These are phyloP conservation scores for Ischnura elegans DNA, from an alignment of 2,888 invertebrate genomes.

Conservation along the genomic window DNA sequence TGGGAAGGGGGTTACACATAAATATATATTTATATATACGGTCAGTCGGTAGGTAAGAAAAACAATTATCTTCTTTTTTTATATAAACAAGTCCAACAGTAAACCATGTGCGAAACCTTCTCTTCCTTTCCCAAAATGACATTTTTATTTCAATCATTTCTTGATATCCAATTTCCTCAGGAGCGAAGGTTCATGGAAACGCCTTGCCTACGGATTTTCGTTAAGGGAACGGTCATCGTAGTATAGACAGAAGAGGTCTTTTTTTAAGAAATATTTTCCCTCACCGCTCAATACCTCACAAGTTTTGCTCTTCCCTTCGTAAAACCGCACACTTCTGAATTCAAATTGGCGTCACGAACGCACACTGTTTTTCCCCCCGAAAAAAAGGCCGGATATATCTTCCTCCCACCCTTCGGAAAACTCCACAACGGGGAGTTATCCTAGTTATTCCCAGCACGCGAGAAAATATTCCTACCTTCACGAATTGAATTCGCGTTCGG, in stretches of 20 bases:
- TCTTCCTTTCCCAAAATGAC: constrained; percentile 66
- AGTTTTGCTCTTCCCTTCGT: not conserved
- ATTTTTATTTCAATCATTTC: not conserved
- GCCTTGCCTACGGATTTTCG: not conserved
- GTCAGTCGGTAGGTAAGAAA: constrained; percentile 67
- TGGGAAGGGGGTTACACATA: constrained; percentile 66
- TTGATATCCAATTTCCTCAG: not conserved
- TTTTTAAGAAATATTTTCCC: not conserved
- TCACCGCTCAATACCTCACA: not conserved
- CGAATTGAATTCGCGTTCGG: not conserved
- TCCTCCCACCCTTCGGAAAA: not conserved
- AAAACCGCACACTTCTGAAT: not conserved
- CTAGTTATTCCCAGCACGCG: not conserved
- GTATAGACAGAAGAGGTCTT: constrained; percentile 43
- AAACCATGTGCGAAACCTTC: constrained; percentile 62
- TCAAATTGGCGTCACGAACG: constrained; percentile 3
- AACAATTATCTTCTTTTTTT: constrained; percentile 65
- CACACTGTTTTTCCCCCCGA: not conserved
- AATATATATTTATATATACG: constrained; percentile 66
- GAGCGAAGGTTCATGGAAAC: constrained; percentile 10
- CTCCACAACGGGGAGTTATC: constrained; percentile 14
- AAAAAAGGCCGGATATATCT: constrained; percentile 10
- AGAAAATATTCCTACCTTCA: constrained; percentile 3
- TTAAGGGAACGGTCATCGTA: constrained; percentile 43
- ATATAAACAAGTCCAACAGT: constrained; percentile 67